Conservation (phyloP, 37 sponge, comb jelly and placozoan genomes). For the Oscarella lobularis region DNA sequence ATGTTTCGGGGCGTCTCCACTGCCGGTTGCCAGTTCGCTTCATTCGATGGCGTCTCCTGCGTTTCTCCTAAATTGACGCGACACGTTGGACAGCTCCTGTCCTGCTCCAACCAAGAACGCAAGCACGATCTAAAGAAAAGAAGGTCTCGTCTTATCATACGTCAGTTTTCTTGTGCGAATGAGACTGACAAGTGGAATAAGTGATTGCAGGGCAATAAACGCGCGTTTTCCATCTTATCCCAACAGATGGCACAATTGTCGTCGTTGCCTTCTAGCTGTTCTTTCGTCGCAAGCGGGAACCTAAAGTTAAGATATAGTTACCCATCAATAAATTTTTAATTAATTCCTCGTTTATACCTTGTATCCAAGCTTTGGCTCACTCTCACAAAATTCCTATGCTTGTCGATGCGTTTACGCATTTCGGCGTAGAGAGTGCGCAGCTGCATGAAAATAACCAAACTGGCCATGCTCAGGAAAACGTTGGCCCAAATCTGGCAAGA, state of each 20-base stretch:
- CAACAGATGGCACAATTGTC: constrained; percentile 92
- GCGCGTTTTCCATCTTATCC: constrained; percentile 72
- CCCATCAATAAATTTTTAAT: no score
- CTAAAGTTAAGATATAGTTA: no score
- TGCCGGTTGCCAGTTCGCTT: no score
- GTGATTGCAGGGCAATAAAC: constrained; percentile 86
- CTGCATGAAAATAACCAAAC: constrained; percentile 79
- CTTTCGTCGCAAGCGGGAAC: constrained; percentile 39
- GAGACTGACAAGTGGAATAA: constrained; percentile 72
- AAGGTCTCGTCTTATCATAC: neutral
- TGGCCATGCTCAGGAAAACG: constrained; percentile 89
- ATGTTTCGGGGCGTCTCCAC: no score
- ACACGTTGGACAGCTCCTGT: constrained; percentile 88
- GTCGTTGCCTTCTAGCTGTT: constrained; percentile 50
- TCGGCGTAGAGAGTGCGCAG: constrained; percentile 80
- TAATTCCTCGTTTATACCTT: constrained; percentile 23
- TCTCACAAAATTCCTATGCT: constrained; percentile 57
- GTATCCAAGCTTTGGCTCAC: constrained; percentile 72
- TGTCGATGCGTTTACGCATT: constrained; percentile 54
- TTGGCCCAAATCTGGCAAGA: constrained; percentile 63
- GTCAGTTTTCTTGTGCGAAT: no score
- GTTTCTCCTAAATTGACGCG: constrained; percentile 28
- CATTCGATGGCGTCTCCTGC: constrained; percentile 7
- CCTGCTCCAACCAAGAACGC: constrained; percentile 86
- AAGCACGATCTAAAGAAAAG: constrained; percentile 59